These are phyloP conservation scores for Halocaridina rubra DNA, from an alignment of 2,888 invertebrate genomes.

Conservation along the genomic window DNA sequence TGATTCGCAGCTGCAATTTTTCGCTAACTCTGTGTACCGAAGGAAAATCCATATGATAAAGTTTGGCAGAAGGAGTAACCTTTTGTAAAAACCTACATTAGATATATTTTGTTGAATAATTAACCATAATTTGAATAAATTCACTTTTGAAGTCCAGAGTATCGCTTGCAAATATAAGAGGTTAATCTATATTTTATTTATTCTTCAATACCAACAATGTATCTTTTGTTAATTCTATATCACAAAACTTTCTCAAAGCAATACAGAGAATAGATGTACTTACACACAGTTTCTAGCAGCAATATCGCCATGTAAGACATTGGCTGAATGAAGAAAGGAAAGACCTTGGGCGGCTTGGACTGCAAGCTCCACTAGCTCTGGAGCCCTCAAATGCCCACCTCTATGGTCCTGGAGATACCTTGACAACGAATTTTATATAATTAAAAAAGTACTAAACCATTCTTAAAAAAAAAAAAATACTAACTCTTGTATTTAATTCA, in stretches of 20 bases:
- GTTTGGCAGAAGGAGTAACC: too few species aligned
- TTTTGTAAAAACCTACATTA: too few species aligned
- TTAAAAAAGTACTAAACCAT: not conserved
- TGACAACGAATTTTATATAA: too few species aligned
- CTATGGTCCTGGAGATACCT: conserved; percentile 59
- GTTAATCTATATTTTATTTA: not conserved
- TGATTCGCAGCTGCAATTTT: conserved; percentile 55
- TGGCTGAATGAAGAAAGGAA: conserved; percentile 64
- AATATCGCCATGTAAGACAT: conserved; percentile 64
- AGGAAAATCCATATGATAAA: too few species aligned
- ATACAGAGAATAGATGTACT: conserved; percentile 35
- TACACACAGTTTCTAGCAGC: conserved; percentile 65
- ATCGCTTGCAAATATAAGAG: too few species aligned
- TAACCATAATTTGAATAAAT: too few species aligned
- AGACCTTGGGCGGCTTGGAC: conserved; percentile 64
- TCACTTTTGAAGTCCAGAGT: too few species aligned
- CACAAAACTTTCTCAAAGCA: not conserved
- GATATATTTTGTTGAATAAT: too few species aligned
- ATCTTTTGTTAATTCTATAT: not conserved
- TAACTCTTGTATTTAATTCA: not conserved
- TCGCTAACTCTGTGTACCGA: conserved; percentile 47
- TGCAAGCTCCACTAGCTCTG: conserved; percentile 64
- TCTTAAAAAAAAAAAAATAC: not conserved
- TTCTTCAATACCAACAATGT: not conserved
- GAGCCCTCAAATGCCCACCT: conserved; percentile 54